These are phyloP conservation scores for Dicentrarchus labrax DNA, from an alignment of 2,113 vertebrate species.

Conservation along the genomic window DNA sequence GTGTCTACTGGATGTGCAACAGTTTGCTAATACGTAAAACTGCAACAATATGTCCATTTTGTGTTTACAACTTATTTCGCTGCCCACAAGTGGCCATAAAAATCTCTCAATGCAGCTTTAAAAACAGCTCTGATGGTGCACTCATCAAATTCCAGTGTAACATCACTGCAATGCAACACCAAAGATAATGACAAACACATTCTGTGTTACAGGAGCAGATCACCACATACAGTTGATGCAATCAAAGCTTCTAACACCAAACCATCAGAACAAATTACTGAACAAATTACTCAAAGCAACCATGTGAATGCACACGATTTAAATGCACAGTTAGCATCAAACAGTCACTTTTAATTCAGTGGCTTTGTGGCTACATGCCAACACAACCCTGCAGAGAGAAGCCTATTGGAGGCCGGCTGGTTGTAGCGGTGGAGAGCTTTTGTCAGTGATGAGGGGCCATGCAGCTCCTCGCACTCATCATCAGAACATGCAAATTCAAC, in stretches of 20 bases:
- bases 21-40: no score
- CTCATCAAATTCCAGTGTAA: background rate
- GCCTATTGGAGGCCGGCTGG: constrained; percentile 5
- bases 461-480: constrained; percentile 32
- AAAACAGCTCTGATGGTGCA: background rate
- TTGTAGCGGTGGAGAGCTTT: constrained; percentile 8
- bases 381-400: constrained; percentile 5
- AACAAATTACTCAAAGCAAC: constrained; percentile 9
- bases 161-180: background rate
- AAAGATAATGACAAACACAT: background rate
- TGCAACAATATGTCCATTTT: no score
- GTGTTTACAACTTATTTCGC: background rate
- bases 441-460: constrained; percentile 4
- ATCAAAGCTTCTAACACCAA: background rate
- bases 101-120: background rate
- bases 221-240: background rate
- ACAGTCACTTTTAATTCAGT: background rate
- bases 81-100: background rate
- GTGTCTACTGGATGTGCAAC: background rate
- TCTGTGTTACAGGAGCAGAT: background rate
- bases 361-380: background rate
- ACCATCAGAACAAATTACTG: background rate
- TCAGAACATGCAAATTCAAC: constrained; percentile 62
- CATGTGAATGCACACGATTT: background rate
- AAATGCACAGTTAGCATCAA: background rate